Evolutionary conservation across 1,140 invertebrate species (phyloP).

Genomic region (Aradophagus sp.): DNA sequence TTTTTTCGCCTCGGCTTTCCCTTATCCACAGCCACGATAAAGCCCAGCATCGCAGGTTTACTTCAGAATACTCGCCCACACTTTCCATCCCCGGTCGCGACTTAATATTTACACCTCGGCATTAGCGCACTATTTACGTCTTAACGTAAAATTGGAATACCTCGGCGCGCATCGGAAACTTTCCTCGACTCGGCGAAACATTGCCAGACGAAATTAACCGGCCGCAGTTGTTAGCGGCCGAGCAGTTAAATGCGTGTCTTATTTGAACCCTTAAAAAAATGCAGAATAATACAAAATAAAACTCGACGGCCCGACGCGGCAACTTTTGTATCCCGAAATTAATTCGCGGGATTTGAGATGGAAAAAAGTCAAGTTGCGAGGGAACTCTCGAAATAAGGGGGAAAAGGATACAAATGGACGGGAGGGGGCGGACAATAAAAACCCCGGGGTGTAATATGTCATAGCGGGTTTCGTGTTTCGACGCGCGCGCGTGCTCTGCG

Average conservation of each 20-base stretch:
- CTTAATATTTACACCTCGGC: slow-evolving; percentile 20
- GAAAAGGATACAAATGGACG: background rate
- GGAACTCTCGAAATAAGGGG: background rate
- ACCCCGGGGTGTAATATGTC: slow-evolving; percentile 53
- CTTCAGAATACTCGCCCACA: no score
- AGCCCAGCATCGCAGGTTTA: no score
- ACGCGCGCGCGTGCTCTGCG: slow-evolving; percentile 33
- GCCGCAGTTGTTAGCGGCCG: slow-evolving; percentile 25
- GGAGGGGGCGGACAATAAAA: slow-evolving; percentile 43
- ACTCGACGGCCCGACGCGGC: background rate
- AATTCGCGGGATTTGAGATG: slow-evolving; percentile 37
- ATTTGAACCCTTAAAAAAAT: slow-evolving; percentile 34
- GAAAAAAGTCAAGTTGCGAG: slow-evolving; percentile 20
- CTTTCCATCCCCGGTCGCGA: no score
- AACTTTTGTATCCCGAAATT: slow-evolving; percentile 22
- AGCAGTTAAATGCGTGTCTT: slow-evolving; percentile 28
- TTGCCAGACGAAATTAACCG: slow-evolving; percentile 39
- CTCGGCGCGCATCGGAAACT: slow-evolving; percentile 9
- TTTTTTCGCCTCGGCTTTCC: no score
- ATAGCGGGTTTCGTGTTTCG: slow-evolving; percentile 40
- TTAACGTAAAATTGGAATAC: slow-evolving; percentile 41
- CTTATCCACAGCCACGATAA: no score
- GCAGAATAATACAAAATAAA: slow-evolving; percentile 35
- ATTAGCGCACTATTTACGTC: slow-evolving; percentile 19
- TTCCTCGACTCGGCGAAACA: slow-evolving; percentile 37